Percentiles rank a stretch among this genome's conserved stretches.
Conservation (phyloP, 2,888 invertebrate species). For the Erebia ligea region DNA sequence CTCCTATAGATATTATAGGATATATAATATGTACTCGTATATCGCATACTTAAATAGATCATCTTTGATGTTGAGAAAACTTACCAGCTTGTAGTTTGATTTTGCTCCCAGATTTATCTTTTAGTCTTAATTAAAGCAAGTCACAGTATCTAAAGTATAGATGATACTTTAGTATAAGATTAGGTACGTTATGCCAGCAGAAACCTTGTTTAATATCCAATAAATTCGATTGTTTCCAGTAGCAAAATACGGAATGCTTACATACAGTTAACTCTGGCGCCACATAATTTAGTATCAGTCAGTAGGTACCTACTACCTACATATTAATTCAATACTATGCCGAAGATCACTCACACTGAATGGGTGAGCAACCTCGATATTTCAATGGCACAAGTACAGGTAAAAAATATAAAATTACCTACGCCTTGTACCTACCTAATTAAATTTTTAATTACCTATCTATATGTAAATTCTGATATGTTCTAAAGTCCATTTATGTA, state of each 20-base stretch:
- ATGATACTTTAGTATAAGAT: too few species aligned
- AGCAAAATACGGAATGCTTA: constrained; percentile 21
- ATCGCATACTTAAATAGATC: too few species aligned
- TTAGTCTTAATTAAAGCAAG: too few species aligned
- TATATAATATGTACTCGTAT: too few species aligned
- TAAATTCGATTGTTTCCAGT: constrained; percentile 25
- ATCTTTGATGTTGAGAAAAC: too few species aligned
- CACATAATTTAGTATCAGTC: constrained; percentile 21
- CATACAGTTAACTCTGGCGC: constrained; percentile 15
- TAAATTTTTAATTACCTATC: background rate
- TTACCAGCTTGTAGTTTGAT: too few species aligned
- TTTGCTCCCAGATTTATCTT: too few species aligned
- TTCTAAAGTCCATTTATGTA: background rate
- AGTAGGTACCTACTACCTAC: background rate
- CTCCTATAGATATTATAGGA: too few species aligned
- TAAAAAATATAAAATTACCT: background rate
- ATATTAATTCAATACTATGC: constrained; percentile 23
- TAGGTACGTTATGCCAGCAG: background rate
- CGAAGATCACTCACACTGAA: constrained; percentile 23
- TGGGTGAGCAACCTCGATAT: constrained; percentile 25
- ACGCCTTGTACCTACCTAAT: background rate
- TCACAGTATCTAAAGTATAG: too few species aligned
- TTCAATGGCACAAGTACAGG: constrained; percentile 9
- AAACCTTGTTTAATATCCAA: constrained; percentile 9
- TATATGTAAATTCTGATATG: background rate